Evolutionary conservation across 2,888 invertebrate species (phyloP).

Genomic region (Volucella zonaria): DNA sequence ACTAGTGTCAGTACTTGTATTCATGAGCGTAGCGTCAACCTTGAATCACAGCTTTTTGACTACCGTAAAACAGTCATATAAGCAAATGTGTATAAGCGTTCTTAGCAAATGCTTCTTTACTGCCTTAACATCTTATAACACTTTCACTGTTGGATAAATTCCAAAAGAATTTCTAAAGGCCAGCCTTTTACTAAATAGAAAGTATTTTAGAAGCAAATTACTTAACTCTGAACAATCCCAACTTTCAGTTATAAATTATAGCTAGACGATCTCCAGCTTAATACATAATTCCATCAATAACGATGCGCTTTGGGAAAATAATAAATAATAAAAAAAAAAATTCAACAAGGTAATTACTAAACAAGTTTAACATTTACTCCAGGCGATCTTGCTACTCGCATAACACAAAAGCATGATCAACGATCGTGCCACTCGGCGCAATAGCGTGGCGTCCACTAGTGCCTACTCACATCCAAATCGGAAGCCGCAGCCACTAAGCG

Average conservation of each 20-base stretch:
- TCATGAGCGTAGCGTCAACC: too few species aligned
- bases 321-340: neutral
- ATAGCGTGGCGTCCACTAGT: slow-evolving; percentile 16
- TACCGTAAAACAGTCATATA: neutral
- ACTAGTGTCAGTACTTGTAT: too few species aligned
- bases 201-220: slow-evolving; percentile 4
- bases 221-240: slow-evolving; percentile 6
- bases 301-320: neutral
- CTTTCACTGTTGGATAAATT: neutral
- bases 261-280: neutral
- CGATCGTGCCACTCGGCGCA: slow-evolving; percentile 43
- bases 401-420: slow-evolving; percentile 23
- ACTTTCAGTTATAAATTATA: slow-evolving; percentile 24
- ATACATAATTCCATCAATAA: neutral
- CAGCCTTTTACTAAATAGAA: slow-evolving; percentile 14
- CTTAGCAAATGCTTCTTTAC: neutral
- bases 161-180: neutral
- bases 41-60: too few species aligned
- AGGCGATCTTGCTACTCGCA: neutral
- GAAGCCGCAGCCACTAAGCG: slow-evolving; percentile 35
- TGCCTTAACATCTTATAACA: neutral
- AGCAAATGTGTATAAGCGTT: neutral
- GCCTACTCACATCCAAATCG: slow-evolving; percentile 41
- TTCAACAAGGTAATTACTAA: slow-evolving; percentile 21
- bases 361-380: slow-evolving; percentile 20